Percentiles rank a stretch among this genome's conserved stretches.
phyloP scores from a whole-genome alignment of 2,113 vertebrate species.

The Rallus limicola region DNA sequence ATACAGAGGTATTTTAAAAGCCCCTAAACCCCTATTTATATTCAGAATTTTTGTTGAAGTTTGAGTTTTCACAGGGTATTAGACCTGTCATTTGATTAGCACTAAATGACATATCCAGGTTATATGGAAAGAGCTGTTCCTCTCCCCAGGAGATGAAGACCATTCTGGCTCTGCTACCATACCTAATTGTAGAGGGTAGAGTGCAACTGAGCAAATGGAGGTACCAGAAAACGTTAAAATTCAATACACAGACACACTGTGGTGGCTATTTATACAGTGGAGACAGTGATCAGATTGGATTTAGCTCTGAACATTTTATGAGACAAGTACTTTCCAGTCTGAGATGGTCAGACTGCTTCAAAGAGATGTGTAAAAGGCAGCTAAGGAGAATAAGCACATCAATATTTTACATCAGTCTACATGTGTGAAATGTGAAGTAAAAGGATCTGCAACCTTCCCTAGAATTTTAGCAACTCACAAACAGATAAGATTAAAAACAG shows the following conservation, averaged over 20 bases:
- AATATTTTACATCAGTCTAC: background rate
- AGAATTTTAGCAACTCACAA: background rate
- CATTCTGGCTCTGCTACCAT: background rate
- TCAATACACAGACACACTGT: background rate
- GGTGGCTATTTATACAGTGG: background rate
- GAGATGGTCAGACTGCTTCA: background rate
- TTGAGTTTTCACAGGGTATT: background rate
- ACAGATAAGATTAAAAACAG: background rate
- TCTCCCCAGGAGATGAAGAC: background rate
- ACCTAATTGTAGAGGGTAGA: background rate
- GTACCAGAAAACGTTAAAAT: conserved; percentile 15
- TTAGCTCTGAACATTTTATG: conserved; percentile 5
- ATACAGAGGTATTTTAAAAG: background rate
- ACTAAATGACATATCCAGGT: conserved; percentile 3
- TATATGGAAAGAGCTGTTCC: background rate
- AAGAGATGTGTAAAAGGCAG: background rate
- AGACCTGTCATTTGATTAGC: background rate
- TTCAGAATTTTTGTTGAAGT: background rate
- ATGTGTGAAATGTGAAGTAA: rapidly evolving
- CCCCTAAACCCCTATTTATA: background rate
- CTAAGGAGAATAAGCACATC: background rate
- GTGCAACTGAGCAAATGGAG: background rate
- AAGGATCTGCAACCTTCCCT: background rate
- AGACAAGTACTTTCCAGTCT: conserved; percentile 5
- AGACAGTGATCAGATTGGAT: background rate